Percentiles rank a stretch among this genome's conserved stretches.
Conservation (phyloP, 2,888 invertebrate species). For the Tachina fera region DNA sequence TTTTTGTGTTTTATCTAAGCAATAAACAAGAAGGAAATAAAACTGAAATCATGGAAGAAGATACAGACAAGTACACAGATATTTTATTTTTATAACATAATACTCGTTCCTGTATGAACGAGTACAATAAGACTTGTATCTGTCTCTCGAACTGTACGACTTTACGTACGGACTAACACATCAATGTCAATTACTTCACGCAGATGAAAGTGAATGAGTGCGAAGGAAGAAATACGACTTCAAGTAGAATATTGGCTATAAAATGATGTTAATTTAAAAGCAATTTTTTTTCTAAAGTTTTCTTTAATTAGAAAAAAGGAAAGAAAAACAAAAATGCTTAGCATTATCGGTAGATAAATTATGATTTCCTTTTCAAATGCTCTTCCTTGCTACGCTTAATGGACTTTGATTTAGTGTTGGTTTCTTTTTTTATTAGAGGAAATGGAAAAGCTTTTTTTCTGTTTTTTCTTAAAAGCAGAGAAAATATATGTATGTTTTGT, state of each 20-base stretch:
- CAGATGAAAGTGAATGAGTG: conserved; percentile 51
- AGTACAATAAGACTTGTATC: conserved; percentile 20
- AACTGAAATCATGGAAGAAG: conserved; percentile 31
- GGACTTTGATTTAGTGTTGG: conserved; percentile 20
- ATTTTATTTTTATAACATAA: neutral
- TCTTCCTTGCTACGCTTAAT: conserved; percentile 6
- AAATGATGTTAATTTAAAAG: conserved; percentile 37
- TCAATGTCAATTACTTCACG: conserved; percentile 44
- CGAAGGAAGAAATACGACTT: conserved; percentile 2
- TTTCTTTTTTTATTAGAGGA: neutral
- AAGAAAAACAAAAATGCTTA: conserved; percentile 17
- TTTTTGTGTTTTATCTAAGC: conserved; percentile 1
- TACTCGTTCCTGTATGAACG: neutral
- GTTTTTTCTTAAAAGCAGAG: neutral
- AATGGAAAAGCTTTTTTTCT: neutral
- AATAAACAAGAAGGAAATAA: conserved; percentile 43
- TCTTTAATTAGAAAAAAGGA: neutral
- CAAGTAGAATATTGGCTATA: conserved; percentile 18
- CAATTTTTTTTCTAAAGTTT: conserved; percentile 25
- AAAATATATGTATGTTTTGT: neutral
- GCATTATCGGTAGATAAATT: conserved; percentile 35
- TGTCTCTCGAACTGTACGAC: too few relatives aligned
- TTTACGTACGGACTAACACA: conserved; percentile 25
- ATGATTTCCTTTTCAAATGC: conserved; percentile 39
- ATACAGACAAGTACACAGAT: neutral